phyloP scores from a whole-genome alignment of 2,888 invertebrate species.

The Diadromus collaris region DNA sequence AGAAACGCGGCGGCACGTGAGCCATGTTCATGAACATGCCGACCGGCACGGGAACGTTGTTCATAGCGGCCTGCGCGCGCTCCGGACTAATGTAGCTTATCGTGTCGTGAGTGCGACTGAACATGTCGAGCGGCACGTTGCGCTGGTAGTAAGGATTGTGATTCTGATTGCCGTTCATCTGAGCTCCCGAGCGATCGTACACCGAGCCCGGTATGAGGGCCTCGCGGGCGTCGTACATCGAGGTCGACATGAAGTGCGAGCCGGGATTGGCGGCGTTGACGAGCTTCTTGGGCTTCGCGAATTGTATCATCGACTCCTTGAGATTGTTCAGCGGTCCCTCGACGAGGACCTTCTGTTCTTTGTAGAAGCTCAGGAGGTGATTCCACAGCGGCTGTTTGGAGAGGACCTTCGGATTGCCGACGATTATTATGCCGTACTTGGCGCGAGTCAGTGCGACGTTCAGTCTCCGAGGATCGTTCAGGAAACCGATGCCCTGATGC shows the following conservation, averaged over 20 bases:
- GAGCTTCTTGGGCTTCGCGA: constrained; percentile 98
- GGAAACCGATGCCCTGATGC: constrained; percentile 99
- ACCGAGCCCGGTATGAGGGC: constrained; percentile 96
- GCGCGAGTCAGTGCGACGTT: constrained; percentile 99
- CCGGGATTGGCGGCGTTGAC: constrained; percentile 97
- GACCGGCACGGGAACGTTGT: constrained; percentile 94
- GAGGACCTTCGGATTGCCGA: constrained; percentile 99
- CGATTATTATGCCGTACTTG: constrained; percentile 98
- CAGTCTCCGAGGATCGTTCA: constrained; percentile 98
- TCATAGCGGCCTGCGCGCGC: constrained; percentile 87
- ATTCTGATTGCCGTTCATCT: constrained; percentile 74
- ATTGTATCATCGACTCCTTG: constrained; percentile 97
- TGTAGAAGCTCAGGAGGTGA: constrained; percentile 97
- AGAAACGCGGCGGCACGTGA: constrained; percentile 88
- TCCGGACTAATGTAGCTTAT: constrained; percentile 96
- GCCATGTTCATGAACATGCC: constrained; percentile 97
- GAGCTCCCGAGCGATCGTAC: constrained; percentile 88
- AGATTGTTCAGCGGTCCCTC: constrained; percentile 99
- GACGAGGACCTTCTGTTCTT: constrained; percentile 97
- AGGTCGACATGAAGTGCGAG: constrained; percentile 98
- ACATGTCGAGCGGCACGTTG: constrained; percentile 83
- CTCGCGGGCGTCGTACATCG: constrained; percentile 98
- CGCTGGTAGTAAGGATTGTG: constrained; percentile 79
- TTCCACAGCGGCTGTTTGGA: constrained; percentile 99
- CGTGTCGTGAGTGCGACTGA: constrained; percentile 91